Conservation (phyloP, 1,140 invertebrate species). For the Sycobia sp. region DNA sequence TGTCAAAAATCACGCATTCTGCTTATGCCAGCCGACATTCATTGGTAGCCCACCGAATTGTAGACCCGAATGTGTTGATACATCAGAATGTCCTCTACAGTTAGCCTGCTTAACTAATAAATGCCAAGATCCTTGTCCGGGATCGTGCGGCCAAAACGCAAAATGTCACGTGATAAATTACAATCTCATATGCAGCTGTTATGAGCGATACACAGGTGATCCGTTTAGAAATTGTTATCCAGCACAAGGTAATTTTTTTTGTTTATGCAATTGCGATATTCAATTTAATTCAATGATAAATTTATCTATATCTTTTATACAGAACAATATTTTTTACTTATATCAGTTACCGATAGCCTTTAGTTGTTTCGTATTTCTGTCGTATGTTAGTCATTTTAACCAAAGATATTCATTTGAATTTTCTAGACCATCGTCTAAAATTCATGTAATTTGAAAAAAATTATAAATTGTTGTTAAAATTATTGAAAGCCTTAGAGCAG, state of each 20-base stretch:
- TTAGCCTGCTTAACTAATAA: conserved; percentile 70
- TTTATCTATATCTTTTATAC: not conserved
- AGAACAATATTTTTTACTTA: conserved; percentile 12
- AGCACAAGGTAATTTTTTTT: conserved; percentile 62
- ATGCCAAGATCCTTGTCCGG: conserved; percentile 73
- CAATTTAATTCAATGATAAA: not conserved
- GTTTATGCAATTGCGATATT: too few relatives aligned
- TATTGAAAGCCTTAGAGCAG: conserved; percentile 10
- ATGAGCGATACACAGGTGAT: conserved; percentile 76
- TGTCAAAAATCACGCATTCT: conserved; percentile 64
- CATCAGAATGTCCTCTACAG: conserved; percentile 68
- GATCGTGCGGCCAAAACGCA: conserved; percentile 73
- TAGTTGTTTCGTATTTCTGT: conserved; percentile 24
- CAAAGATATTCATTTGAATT: not conserved
- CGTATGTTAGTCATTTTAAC: conserved; percentile 11
- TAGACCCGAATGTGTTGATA: conserved; percentile 69
- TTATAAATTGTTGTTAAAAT: conserved; percentile 13
- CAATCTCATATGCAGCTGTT: conserved; percentile 73
- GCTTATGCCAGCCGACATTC: conserved; percentile 70
- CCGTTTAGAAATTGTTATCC: conserved; percentile 73
- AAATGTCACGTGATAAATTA: conserved; percentile 73
- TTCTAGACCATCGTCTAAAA: too few relatives aligned
- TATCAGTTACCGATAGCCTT: conserved; percentile 2
- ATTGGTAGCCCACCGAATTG: conserved; percentile 70
- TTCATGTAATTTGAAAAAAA: not conserved